Percentiles rank a stretch among this genome's conserved stretches.
phyloP scores from a whole-genome alignment of 2,113 vertebrate species.

The Sinosuthora webbiana region DNA sequence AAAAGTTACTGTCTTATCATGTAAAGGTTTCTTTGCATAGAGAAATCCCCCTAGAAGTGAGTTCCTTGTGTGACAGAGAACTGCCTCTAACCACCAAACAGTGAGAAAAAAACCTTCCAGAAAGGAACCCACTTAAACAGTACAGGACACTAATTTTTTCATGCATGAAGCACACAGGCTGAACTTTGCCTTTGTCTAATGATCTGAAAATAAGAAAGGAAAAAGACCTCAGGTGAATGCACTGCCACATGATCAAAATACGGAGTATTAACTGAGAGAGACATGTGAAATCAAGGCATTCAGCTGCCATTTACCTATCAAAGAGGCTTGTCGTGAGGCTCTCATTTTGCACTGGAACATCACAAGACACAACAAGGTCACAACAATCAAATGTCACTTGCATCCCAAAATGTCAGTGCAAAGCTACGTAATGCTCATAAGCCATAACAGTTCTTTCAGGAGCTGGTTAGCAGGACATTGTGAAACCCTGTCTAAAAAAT shows the following conservation, averaged over 20 bases:
- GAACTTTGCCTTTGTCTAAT: neutral
- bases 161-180: neutral
- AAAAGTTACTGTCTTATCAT: neutral
- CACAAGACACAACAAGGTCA: constrained; percentile 37
- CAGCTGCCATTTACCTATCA: neutral
- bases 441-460: constrained; percentile 15
- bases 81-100: neutral
- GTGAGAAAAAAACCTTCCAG: neutral
- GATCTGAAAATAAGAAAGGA: neutral
- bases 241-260: neutral
- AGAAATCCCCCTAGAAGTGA: neutral
- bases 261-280: neutral
- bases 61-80: neutral
- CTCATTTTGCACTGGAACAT: constrained; percentile 11
- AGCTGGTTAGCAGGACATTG: neutral
- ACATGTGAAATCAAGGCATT: constrained; percentile 9
- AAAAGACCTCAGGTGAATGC: neutral
- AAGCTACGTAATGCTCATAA: neutral
- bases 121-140: neutral
- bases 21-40: neutral
- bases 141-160: neutral
- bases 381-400: constrained; percentile 38
- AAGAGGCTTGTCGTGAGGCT: neutral
- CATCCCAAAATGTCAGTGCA: constrained; percentile 5
- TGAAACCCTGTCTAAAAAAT: neutral